Percentiles rank a stretch among this genome's conserved stretches.
Evolutionary conservation across 2,888 invertebrate species (phyloP).

Genomic region (Pomacea canaliculata): DNA sequence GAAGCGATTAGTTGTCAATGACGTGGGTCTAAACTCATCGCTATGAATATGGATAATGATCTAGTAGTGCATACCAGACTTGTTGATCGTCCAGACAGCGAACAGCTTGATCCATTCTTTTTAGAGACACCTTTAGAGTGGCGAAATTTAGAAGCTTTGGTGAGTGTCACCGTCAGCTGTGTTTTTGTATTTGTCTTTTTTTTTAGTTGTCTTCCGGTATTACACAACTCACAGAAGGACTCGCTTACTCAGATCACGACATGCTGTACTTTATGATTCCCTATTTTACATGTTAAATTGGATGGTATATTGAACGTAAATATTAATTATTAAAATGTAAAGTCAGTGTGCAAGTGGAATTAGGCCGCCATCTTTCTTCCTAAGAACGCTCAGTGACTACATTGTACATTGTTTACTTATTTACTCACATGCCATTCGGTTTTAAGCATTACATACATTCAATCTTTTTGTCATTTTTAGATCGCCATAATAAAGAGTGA

Average conservation of each 20-base stretch:
- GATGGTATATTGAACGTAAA: neutral
- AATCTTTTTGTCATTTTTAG: too few relatives aligned
- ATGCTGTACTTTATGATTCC: neutral
- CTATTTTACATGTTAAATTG: neutral
- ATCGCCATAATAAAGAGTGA: too few relatives aligned
- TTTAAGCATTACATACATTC: too few relatives aligned
- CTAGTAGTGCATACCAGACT: slow-evolving; percentile 32
- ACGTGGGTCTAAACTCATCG: too few relatives aligned
- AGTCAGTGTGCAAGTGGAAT: neutral
- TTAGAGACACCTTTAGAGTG: slow-evolving; percentile 16
- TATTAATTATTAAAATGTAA: neutral
- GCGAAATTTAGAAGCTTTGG: slow-evolving; percentile 29
- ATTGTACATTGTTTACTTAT: too few relatives aligned
- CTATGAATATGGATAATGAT: slow-evolving; percentile 11
- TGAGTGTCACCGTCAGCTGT: slow-evolving; percentile 3
- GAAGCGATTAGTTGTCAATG: neutral
- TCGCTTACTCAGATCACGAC: neutral
- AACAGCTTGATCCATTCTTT: slow-evolving; percentile 37
- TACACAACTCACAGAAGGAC: neutral
- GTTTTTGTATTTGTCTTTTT: neutral
- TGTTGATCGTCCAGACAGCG: slow-evolving; percentile 26
- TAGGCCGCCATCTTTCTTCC: neutral
- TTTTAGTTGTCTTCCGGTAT: neutral
- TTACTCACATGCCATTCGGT: too few relatives aligned
- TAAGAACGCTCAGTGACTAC: too few relatives aligned